Conservation (phyloP, 2,113 vertebrate genomes). For the Mobula birostris region DNA sequence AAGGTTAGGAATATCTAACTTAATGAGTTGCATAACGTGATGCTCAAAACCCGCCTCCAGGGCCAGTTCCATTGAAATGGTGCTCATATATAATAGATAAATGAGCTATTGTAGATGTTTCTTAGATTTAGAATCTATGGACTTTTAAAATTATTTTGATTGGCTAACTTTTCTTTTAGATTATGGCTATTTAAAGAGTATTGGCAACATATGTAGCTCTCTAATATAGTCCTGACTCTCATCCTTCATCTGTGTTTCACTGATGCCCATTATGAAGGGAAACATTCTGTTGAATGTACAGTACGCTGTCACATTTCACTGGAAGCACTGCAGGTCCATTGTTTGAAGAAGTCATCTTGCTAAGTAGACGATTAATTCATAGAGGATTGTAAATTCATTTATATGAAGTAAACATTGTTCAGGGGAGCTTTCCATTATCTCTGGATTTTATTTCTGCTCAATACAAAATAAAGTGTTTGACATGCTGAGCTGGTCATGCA, state of each 20-base stretch:
- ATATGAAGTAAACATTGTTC: background rate
- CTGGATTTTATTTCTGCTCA: background rate
- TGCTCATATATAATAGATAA: background rate
- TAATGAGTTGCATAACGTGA: background rate
- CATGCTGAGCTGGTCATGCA: too few relatives aligned
- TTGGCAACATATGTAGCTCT: background rate
- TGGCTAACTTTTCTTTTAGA: background rate
- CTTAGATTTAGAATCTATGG: background rate
- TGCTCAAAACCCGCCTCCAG: background rate
- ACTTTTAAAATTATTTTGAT: background rate
- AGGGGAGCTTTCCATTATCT: background rate
- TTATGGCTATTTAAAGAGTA: background rate
- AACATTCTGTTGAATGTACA: background rate
- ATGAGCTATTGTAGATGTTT: background rate
- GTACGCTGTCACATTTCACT: background rate
- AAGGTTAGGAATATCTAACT: background rate
- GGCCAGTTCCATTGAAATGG: background rate
- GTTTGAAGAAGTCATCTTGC: background rate
- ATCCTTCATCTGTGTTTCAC: background rate
- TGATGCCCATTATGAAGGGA: background rate
- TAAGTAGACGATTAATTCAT: background rate
- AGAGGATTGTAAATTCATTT: background rate
- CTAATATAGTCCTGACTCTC: background rate
- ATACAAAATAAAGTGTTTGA: too few relatives aligned
- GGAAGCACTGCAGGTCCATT: background rate